Evolutionary conservation across 2,888 invertebrate species (phyloP), one percentile per base, ranked within the genome.

Genomic region (Archips crataeganus): DNA sequence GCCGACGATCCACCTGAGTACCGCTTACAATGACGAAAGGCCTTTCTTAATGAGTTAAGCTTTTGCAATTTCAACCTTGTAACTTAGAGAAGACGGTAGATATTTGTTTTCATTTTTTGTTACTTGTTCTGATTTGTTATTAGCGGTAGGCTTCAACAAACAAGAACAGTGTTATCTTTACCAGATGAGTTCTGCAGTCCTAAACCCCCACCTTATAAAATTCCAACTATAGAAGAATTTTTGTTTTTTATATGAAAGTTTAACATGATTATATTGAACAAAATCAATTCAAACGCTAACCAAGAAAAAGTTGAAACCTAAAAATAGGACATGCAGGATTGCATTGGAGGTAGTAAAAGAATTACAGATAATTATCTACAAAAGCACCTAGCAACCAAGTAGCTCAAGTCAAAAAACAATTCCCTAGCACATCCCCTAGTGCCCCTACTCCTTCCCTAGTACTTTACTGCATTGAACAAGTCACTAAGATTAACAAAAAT

Each of bases 331-430:
- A 63, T 34, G 15, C 57, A 49, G 63, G 39, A 61, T 63, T 59
- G 57, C 47, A 10, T 11, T 67, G 15, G n/a, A 47, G 72, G 67
- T 57, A 23, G 23, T 0, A 69, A 61, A 51, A 61, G 32, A 54
- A 66, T n/a, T 34, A 51, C 9, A 42, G 13, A 61, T 34, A 8
- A 15, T 36, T 9, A 67, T 54, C 72, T 45, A 36, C 10, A 68
- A 13, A 63, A 72, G 39, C 54, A 23, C 62, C 57, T 47, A 47
- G 63, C 34, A 72, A 67, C 57, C 57, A 72, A n/a, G 3, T 45
- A 54, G 39, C 2, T 42, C 15, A 61, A 36, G 62, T 1, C 15
- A 42, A 10, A 2, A 42, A 10, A 6, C 23, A 23, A 15, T 54
- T 54, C 2, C 6, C 23, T 3, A 54, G 5, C n/a, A 10, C 23